Evolutionary conservation across 2,797 vertebrate genomes (phyloP).

Genomic region (Schizopygopsis pylzovi): DNA sequence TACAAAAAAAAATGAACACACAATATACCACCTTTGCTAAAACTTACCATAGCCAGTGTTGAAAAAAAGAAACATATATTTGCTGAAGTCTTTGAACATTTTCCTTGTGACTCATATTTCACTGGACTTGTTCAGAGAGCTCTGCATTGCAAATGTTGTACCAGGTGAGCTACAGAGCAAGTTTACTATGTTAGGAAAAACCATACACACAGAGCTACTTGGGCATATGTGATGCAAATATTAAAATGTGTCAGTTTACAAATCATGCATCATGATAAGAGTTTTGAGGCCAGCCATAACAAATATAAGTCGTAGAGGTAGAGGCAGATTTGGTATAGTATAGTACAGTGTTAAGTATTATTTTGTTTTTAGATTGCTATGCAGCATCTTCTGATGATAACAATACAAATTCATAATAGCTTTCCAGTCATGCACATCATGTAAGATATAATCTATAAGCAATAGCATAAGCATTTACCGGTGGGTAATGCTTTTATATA

Average conservation of each 20-base stretch:
- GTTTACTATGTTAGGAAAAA: neutral
- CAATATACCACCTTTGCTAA: neutral
- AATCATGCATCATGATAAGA: neutral
- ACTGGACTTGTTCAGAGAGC: too few relatives aligned
- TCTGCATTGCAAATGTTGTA: neutral
- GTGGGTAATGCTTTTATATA: neutral
- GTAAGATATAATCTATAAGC: constrained; percentile 1
- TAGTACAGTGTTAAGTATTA: neutral
- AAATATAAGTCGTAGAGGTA: neutral
- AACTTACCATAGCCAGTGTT: neutral
- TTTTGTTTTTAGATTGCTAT: neutral
- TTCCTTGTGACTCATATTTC: neutral
- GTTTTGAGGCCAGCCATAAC: neutral
- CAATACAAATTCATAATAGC: neutral
- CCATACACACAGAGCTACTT: neutral
- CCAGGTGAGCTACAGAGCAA: neutral
- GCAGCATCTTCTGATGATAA: neutral
- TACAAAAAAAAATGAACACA: neutral
- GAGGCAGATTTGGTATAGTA: neutral
- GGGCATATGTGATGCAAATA: neutral
- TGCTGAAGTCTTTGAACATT: neutral
- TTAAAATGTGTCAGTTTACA: neutral
- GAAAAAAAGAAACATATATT: neutral
- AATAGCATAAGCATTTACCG: neutral
- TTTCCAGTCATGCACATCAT: neutral